Conservation (phyloP, 2,113 vertebrate species). For the Crotalus helleri region DNA sequence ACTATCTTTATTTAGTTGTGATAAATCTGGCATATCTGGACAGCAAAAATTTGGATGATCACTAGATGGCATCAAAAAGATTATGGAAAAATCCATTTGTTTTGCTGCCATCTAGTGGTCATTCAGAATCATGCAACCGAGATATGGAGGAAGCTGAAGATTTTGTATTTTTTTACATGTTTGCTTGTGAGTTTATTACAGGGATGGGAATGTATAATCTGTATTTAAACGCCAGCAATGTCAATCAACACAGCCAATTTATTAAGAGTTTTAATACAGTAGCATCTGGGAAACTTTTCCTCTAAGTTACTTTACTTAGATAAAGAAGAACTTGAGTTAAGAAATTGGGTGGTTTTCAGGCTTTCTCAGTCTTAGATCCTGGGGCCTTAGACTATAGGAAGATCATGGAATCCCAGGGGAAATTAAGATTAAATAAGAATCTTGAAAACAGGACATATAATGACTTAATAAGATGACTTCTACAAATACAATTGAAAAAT, state of each 20-base stretch:
- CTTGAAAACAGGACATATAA: too few species aligned
- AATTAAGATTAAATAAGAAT: too few species aligned
- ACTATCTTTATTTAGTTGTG: neutral
- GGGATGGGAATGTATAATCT: neutral
- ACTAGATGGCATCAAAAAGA: neutral
- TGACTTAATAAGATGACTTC: too few species aligned
- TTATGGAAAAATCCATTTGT: neutral
- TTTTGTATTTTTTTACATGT: neutral
- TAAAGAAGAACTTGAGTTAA: neutral
- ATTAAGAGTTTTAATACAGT: neutral
- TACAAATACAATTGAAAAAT: too few species aligned
- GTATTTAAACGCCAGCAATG: neutral
- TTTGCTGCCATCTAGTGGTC: neutral
- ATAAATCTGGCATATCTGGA: neutral
- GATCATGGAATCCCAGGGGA: neutral
- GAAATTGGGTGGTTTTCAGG: neutral
- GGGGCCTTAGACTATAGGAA: neutral
- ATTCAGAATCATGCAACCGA: neutral
- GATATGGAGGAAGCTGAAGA: neutral
- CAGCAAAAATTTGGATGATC: neutral
- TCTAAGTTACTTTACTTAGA: neutral
- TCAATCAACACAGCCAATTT: neutral
- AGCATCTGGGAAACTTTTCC: neutral
- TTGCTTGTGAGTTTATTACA: neutral
- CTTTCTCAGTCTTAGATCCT: neutral